Evolutionary conservation across 2,113 vertebrate genomes (phyloP).

Genomic region (Psilopogon haemacephalus): DNA sequence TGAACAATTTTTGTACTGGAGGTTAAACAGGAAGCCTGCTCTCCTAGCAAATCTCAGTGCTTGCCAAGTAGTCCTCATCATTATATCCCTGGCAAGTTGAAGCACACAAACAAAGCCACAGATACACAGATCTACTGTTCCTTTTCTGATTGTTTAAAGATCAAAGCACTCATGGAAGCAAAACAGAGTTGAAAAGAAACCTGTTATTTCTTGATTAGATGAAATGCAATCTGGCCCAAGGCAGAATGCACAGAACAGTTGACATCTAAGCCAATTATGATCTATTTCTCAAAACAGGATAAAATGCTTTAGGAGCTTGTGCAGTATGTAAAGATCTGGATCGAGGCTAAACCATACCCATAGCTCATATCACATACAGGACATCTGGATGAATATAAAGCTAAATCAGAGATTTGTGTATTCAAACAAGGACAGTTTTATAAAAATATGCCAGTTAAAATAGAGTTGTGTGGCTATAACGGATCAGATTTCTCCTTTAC

Average conservation of each 20-base stretch:
- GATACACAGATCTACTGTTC: not conserved
- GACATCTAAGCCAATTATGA: constrained; percentile 10
- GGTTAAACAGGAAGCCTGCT: not conserved
- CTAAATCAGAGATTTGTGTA: not conserved
- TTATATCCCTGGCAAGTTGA: not conserved
- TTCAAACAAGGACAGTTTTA: not conserved
- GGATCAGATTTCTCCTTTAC: not conserved
- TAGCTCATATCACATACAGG: not conserved
- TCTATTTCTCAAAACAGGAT: constrained; percentile 28
- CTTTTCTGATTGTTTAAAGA: constrained; percentile 25
- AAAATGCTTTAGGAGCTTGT: constrained; percentile 15
- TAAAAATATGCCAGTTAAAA: not conserved
- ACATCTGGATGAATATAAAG: not conserved
- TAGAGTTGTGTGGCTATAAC: not conserved
- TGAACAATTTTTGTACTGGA: not conserved
- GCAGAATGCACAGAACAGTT: constrained; percentile 27
- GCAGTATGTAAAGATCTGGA: not conserved
- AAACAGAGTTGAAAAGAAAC: constrained; percentile 42
- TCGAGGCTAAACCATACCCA: not conserved
- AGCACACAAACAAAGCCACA: not conserved
- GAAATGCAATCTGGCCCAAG: constrained; percentile 42
- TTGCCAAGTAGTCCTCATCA: not conserved
- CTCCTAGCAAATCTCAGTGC: not conserved
- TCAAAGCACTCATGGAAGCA: constrained; percentile 25
- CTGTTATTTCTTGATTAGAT: constrained; percentile 46